phyloP scores from a whole-genome alignment of 2,797 vertebrate genomes.

The Thamnophis elegans region DNA sequence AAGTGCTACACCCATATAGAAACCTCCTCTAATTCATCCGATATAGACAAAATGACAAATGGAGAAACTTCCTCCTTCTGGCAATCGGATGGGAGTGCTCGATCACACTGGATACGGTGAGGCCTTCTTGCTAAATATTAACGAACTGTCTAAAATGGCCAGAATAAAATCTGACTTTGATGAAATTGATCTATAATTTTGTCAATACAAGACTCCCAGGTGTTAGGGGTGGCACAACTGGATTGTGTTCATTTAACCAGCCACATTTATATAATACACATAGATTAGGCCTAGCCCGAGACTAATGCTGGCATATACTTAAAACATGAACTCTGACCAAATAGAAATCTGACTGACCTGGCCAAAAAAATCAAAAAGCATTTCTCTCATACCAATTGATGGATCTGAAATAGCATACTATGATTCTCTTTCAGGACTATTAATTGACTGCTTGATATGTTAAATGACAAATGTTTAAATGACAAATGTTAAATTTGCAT shows the following conservation, averaged over 20 bases:
- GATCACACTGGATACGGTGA: constrained; percentile 96
- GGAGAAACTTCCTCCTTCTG: constrained; percentile 93
- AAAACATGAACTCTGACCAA: background rate
- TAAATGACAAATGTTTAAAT: background rate
- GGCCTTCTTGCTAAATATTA: constrained; percentile 15
- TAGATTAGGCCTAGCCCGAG: background rate
- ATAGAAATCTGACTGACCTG: background rate
- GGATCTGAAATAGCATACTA: background rate
- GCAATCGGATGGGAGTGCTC: constrained; percentile 96
- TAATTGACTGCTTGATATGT: background rate
- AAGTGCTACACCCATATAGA: constrained; percentile 94
- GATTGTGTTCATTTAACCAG: background rate
- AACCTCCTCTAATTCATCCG: constrained; percentile 87
- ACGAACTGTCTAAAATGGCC: background rate
- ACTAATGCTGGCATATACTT: background rate
- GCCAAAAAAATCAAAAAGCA: background rate
- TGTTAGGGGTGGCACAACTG: background rate
- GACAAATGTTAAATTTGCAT: background rate
- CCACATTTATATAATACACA: background rate
- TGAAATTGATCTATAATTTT: background rate
- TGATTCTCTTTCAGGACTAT: background rate
- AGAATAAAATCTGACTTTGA: background rate
- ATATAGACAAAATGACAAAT: constrained; percentile 93
- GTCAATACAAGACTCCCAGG: background rate
- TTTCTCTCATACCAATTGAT: background rate